Conservation (phyloP, 2,888 invertebrate genomes). For the Parapristionchus giblindavisi region DNA sequence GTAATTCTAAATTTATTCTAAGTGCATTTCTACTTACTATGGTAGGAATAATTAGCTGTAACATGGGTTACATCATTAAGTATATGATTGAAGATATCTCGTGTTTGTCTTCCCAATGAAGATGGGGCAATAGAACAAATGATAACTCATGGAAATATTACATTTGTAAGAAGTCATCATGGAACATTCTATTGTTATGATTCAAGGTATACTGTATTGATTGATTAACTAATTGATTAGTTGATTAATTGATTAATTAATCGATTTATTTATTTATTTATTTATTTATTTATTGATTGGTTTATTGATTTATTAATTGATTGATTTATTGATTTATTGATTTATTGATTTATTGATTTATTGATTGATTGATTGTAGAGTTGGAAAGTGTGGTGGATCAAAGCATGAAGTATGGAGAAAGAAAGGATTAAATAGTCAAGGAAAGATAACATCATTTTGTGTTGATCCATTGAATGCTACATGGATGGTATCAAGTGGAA, state of each 20-base stretch:
- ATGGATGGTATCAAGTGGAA: slow-evolving; percentile 33
- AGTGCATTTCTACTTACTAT: too few species aligned
- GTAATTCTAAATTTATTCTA: too few species aligned
- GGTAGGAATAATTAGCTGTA: too few species aligned
- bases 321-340: too few species aligned
- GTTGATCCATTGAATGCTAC: not conserved
- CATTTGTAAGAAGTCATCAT: slow-evolving; percentile 28
- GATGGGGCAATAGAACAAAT: slow-evolving; percentile 36
- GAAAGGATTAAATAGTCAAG: slow-evolving; percentile 23
- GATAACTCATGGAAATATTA: not conserved
- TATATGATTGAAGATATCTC: slow-evolving; percentile 2
- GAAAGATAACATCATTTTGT: slow-evolving; percentile 35
- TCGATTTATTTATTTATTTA: too few species aligned
- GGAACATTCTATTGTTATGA: slow-evolving; percentile 31
- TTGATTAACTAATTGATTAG: not conserved
- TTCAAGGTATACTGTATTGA: slow-evolving; percentile 8
- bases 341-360: too few species aligned
- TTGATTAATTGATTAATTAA: too few species aligned
- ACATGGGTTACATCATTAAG: too few species aligned
- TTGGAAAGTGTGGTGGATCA: slow-evolving; percentile 9
- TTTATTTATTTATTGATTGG: too few species aligned
- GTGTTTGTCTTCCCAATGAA: slow-evolving; percentile 4
- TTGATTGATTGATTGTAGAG: slow-evolving; percentile 10
- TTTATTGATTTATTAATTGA: too few species aligned
- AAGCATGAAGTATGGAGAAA: slow-evolving; percentile 35